Evolutionary conservation across 2,888 invertebrate genomes (phyloP).

Genomic region (Ferdinandea cuprea): DNA sequence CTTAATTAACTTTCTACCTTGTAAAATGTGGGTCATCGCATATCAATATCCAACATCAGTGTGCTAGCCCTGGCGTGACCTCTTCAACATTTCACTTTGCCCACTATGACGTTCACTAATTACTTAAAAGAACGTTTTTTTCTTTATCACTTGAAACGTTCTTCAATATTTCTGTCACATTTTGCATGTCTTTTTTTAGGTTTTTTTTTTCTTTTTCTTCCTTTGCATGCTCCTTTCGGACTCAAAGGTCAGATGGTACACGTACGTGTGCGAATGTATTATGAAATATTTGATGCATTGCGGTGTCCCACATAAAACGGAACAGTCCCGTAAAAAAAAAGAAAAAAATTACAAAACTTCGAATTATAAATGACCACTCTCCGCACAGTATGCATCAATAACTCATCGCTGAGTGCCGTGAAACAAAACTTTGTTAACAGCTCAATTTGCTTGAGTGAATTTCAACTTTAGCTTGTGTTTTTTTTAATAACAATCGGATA

Average conservation of each 20-base stretch:
- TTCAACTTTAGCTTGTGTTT: slow-evolving; percentile 18
- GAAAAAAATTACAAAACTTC: slow-evolving; percentile 50
- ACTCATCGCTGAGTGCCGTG: slow-evolving; percentile 38
- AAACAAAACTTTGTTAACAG: slow-evolving; percentile 49
- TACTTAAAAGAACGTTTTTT: slow-evolving; percentile 23
- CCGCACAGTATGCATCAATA: slow-evolving; percentile 53
- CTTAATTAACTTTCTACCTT: neutral
- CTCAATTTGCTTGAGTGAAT: slow-evolving; percentile 72
- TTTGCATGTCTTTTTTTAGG: neutral
- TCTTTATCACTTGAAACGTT: slow-evolving; percentile 7
- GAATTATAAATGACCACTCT: slow-evolving; percentile 22
- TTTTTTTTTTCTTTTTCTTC: too few species aligned
- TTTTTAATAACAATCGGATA: neutral
- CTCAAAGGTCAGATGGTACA: slow-evolving; percentile 28
- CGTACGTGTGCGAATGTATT: slow-evolving; percentile 43
- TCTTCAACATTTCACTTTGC: slow-evolving; percentile 9
- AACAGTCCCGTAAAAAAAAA: slow-evolving; percentile 49
- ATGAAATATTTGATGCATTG: slow-evolving; percentile 68
- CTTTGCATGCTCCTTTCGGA: too few species aligned
- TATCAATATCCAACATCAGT: slow-evolving; percentile 44
- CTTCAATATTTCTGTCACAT: slow-evolving; percentile 5
- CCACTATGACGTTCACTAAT: slow-evolving; percentile 29
- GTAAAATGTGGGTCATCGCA: slow-evolving; percentile 31
- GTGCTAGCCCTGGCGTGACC: slow-evolving; percentile 40
- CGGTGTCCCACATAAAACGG: slow-evolving; percentile 57